Percentiles rank a stretch among this genome's conserved stretches.
Evolutionary conservation across 2,113 vertebrate genomes (phyloP).

Genomic region (Ceratotherium simum): DNA sequence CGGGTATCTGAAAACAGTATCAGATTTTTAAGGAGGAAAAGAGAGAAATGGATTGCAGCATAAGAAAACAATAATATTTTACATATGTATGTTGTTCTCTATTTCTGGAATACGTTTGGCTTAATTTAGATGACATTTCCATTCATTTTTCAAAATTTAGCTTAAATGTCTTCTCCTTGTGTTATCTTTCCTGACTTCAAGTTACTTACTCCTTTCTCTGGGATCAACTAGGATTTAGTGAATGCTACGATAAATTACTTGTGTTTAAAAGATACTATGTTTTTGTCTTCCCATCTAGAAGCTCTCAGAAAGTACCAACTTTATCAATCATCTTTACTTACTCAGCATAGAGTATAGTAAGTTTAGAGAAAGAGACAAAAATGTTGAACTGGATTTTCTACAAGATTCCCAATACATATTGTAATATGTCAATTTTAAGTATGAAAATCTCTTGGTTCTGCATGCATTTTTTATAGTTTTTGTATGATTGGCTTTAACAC

Average conservation of each 20-base stretch:
- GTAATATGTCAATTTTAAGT: neutral
- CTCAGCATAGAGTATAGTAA: neutral
- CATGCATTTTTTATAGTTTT: conserved; percentile 12
- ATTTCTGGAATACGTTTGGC: neutral
- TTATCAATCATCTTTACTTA: neutral
- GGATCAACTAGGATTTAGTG: neutral
- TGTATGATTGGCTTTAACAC: conserved; percentile 43
- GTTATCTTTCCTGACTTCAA: neutral
- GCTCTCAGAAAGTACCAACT: neutral
- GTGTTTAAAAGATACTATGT: neutral
- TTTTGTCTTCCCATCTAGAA: neutral
- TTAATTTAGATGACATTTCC: neutral
- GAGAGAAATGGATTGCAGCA: neutral
- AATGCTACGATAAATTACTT: conserved; percentile 15
- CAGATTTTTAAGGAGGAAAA: neutral
- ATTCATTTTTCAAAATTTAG: conserved; percentile 28
- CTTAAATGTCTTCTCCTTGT: neutral
- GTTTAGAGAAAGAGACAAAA: neutral
- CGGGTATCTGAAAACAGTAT: neutral
- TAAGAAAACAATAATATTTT: neutral
- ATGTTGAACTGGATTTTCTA: neutral
- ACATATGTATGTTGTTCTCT: neutral
- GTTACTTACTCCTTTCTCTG: neutral
- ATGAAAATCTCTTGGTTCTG: conserved; percentile 7
- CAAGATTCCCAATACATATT: neutral